Evolutionary conservation across 2,888 invertebrate species (phyloP).

Genomic region (Himalopsyche tibetana): DNA sequence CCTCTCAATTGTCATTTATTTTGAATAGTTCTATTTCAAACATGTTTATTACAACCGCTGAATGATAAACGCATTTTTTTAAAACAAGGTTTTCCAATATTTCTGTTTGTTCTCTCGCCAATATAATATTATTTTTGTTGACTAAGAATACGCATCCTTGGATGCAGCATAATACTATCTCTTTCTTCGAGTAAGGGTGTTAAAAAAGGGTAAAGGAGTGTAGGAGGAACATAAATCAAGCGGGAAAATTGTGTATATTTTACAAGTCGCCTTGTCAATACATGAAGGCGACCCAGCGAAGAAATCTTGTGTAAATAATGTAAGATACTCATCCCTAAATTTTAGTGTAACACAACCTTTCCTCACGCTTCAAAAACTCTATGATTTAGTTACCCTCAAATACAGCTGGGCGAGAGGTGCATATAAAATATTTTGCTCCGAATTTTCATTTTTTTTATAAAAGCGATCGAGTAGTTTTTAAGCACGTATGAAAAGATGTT

Average conservation of each 20-base stretch:
- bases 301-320: conserved; percentile 47
- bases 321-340: not conserved
- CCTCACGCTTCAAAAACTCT: not conserved
- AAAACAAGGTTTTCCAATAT: not conserved
- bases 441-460: too few species aligned
- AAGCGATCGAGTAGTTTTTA: too few species aligned
- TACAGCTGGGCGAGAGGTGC: not conserved
- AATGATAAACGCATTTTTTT: not conserved
- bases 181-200: not conserved
- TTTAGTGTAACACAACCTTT: not conserved
- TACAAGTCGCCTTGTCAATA: conserved; percentile 51
- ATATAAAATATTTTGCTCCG: too few species aligned
- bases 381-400: not conserved
- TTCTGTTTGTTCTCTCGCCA: not conserved
- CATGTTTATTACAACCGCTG: too few species aligned
- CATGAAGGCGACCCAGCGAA: conserved; percentile 16
- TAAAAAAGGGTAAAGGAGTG: not conserved
- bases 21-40: too few species aligned
- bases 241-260: conserved; percentile 45
- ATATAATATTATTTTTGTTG: not conserved
- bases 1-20: too few species aligned
- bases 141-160: not conserved
- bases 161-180: not conserved
- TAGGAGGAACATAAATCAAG: conserved; percentile 48
- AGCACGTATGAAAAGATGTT: too few species aligned